These are phyloP conservation scores for Actenoides hombroni DNA, from an alignment of 2,113 vertebrate species.

Conservation along the genomic window DNA sequence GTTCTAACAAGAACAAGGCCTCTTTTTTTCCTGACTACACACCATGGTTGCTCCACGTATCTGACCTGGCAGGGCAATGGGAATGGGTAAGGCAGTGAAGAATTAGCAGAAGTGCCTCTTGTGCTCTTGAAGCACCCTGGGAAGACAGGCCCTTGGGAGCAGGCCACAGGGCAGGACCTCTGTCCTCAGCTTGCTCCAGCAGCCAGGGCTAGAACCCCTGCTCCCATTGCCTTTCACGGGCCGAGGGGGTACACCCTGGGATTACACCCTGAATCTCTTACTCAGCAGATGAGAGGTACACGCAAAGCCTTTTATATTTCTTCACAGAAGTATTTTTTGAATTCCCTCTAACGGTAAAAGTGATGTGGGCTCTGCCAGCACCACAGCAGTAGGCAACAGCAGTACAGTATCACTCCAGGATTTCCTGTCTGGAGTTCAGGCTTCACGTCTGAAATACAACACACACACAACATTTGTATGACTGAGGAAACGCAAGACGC, in stretches of 20 bases:
- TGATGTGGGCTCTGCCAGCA: background rate
- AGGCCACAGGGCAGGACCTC: background rate
- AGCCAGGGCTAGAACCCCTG: background rate
- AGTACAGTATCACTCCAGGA: background rate
- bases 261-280: background rate
- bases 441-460: slow-evolving; percentile 14
- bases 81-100: background rate
- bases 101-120: background rate
- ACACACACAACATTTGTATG: background rate
- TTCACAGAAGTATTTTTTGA: background rate
- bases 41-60: background rate
- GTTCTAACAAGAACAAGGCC: background rate
- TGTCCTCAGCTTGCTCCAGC: background rate
- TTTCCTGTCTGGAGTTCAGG: slow-evolving; percentile 33
- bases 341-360: background rate
- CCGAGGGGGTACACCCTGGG: background rate
- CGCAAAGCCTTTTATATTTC: background rate
- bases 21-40: background rate
- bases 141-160: background rate
- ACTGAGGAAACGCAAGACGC: slow-evolving; percentile 30
- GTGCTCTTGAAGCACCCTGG: background rate
- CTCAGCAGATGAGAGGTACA: background rate
- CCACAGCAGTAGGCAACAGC: background rate
- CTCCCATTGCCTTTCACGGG: background rate
- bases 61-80: background rate